These are phyloP conservation scores for Petrocephalus microphthalmus DNA, from an alignment of 2,113 vertebrate genomes.

Conservation along the genomic window DNA sequence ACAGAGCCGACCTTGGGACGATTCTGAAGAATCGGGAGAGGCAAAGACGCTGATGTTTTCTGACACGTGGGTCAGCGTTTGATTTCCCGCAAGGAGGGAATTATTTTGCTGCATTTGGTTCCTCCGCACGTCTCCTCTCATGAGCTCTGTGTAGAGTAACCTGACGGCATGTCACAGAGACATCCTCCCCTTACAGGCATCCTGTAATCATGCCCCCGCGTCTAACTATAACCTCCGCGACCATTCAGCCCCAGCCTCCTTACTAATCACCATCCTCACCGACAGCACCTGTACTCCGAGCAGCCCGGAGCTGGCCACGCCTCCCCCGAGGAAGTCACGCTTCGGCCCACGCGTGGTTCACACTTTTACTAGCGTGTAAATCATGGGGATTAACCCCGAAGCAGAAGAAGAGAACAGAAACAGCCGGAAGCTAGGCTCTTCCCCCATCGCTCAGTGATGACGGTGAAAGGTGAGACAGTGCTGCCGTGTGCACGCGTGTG, in stretches of 20 bases:
- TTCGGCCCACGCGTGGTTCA: neutral
- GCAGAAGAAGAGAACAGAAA: neutral
- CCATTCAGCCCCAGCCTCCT: neutral
- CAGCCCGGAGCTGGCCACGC: neutral
- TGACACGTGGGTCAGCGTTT: neutral
- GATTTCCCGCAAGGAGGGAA: neutral
- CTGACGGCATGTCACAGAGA: neutral
- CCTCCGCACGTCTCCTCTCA: neutral
- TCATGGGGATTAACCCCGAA: neutral
- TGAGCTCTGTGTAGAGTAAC: neutral
- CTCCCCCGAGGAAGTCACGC: neutral
- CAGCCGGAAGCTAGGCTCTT: constrained; percentile 44
- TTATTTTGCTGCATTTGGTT: neutral
- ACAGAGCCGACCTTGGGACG: neutral
- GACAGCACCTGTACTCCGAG: neutral
- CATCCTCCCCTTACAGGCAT: neutral
- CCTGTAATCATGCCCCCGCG: neutral
- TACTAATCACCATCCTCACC: neutral
- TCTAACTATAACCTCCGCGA: neutral
- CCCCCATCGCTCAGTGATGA: constrained; percentile 44
- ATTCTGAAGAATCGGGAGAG: neutral
- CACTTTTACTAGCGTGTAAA: neutral
- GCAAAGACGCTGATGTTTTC: neutral
- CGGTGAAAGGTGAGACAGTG: constrained; percentile 43
- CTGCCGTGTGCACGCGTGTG: constrained; percentile 32